Conservation (phyloP, 2,797 vertebrate species). For the Gila robusta region DNA sequence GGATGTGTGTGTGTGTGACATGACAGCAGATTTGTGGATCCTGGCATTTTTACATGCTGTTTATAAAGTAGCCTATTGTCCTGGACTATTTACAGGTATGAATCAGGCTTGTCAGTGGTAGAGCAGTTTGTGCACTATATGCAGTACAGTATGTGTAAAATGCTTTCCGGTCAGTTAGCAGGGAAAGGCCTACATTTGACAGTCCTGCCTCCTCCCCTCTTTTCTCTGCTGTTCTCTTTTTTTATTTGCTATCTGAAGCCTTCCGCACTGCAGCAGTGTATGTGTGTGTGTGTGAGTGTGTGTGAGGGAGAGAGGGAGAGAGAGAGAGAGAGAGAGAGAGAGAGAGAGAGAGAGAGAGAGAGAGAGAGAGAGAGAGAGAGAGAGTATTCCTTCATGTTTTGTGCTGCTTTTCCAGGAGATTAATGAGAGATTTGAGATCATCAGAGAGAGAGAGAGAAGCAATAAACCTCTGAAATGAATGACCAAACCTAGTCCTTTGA, state of each 20-base stretch:
- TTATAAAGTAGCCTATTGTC: background rate
- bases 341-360: background rate
- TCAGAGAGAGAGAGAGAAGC: slow-evolving; percentile 13
- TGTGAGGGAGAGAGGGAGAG: background rate
- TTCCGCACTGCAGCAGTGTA: slow-evolving; percentile 69
- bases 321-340: slow-evolving; percentile 21
- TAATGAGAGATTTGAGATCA: slow-evolving; percentile 59
- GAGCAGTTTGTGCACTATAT: background rate
- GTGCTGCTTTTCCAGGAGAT: slow-evolving; percentile 50
- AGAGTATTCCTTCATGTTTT: slow-evolving; percentile 49
- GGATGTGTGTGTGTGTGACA: slow-evolving; percentile 6
- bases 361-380: slow-evolving; percentile 30
- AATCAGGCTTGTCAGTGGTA: background rate
- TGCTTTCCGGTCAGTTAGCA: background rate
- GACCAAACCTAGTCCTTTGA: slow-evolving; percentile 17
- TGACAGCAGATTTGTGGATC: slow-evolving; percentile 7
- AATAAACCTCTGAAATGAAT: slow-evolving; percentile 30
- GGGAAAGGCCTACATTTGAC: slow-evolving; percentile 34
- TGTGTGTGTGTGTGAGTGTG: background rate
- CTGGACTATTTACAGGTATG: background rate
- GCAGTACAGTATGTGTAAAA: slow-evolving; percentile 18
- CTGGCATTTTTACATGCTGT: background rate
- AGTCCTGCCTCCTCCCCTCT: background rate
- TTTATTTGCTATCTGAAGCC: slow-evolving; percentile 40
- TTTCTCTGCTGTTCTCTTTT: slow-evolving; percentile 34